phyloP scores from a whole-genome alignment of 2,888 invertebrate species.

The Petrolisthes cinctipes region DNA sequence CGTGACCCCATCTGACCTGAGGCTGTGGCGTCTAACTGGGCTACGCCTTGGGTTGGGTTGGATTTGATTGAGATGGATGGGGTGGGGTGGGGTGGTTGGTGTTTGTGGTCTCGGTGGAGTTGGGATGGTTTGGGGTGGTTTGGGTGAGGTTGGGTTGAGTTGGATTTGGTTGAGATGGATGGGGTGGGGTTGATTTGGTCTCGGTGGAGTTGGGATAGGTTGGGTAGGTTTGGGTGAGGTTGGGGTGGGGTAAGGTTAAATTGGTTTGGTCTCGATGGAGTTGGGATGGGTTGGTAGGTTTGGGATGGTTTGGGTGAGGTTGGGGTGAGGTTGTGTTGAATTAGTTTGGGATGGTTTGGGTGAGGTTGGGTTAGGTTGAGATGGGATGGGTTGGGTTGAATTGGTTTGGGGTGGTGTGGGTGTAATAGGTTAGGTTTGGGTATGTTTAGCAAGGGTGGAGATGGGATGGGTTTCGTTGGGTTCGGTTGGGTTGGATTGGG shows the following conservation, averaged over 20 bases:
- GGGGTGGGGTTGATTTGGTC: not conserved
- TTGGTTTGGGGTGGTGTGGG: not conserved
- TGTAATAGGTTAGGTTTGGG: not conserved
- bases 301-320: not conserved
- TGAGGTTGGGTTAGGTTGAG: not conserved
- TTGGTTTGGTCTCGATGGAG: not conserved
- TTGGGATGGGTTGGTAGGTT: not conserved
- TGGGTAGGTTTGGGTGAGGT: not conserved
- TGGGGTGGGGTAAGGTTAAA: not conserved
- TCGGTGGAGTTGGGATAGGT: not conserved
- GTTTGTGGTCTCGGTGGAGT: not conserved
- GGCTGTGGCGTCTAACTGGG: constrained; percentile 76
- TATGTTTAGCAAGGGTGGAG: not conserved
- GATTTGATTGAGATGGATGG: not conserved
- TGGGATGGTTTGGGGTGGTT: not conserved
- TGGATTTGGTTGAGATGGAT: not conserved
- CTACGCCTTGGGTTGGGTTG: constrained; percentile 72
- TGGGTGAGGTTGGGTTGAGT: not conserved
- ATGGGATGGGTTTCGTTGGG: not conserved
- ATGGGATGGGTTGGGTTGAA: not conserved
- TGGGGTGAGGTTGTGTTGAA: not conserved
- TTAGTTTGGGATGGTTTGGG: not conserved
- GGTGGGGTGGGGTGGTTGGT: not conserved
- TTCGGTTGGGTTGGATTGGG: not conserved
- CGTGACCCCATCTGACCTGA: constrained; percentile 77